Evolutionary conservation across 2,888 invertebrate genomes (phyloP), one percentile per base, ranked within the genome.

Genomic region (Drosophila neotestacea): DNA sequence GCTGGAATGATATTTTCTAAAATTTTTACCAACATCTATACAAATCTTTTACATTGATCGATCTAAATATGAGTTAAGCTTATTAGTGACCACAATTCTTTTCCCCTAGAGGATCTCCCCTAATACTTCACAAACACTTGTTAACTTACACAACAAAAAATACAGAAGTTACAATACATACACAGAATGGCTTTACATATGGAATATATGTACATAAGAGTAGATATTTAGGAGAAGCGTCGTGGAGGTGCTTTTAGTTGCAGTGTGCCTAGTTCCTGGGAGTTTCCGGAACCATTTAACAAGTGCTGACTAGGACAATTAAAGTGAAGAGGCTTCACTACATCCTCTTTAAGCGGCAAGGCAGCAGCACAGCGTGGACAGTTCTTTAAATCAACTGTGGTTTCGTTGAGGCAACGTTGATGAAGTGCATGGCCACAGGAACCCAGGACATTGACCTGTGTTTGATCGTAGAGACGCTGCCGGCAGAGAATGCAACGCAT

Each of bases 181-280:
- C 65, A 60, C 13, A 39, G 46, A 66, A 58, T 48, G 41, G 42
- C 75, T 61, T 42, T 44, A 48, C 38, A 73, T 22, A 61, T 47
- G 55, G 63, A 61, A 56, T 65, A 47, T 51, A 77, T 48, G 48
- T 4, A 62, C 42, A 64, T 47, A 38, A 28, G 30, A 51, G 22
- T 11, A 28, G 10, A 42, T 39, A 42, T 42, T 39, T 80, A 85
- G 66, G 76, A 89, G 85, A 92, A 92, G 61, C 90, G 90, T 59
- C 91, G 81, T 30, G 93, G 92, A 9, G 92, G 92, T 5, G 92
- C 92, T 77, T 92, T 92, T 0, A 93, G 80, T 72, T 91, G 90
- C 58, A 93, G 79, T 9, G 85, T 75, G 30, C 91, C 91, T 66
- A 90, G 76, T 38, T 90, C 87, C 27, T 70, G 38, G 5, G 46